Evolutionary conservation across 2,113 vertebrate species (phyloP).

Genomic region (Sciurus niger): DNA sequence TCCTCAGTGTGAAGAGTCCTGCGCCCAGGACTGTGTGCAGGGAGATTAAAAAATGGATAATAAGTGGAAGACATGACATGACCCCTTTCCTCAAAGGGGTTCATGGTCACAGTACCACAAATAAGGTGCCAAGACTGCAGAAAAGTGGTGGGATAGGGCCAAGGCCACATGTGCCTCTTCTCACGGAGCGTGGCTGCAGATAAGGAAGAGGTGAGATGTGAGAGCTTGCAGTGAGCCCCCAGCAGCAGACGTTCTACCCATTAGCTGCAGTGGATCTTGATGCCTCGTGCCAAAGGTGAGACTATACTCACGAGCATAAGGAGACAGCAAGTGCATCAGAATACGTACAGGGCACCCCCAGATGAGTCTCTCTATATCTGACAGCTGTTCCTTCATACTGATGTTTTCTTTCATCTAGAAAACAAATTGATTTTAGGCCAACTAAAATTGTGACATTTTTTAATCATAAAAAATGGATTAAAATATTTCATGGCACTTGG

Average conservation of each 20-base stretch:
- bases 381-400: slow-evolving; percentile 86
- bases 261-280: background rate
- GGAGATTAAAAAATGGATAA: background rate
- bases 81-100: background rate
- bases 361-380: slow-evolving; percentile 89
- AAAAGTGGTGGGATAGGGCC: background rate
- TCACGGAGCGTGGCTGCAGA: background rate
- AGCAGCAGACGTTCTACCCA: background rate
- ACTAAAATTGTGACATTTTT: slow-evolving; percentile 46
- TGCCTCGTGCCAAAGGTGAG: background rate
- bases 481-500: background rate
- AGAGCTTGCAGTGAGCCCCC: background rate
- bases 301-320: background rate
- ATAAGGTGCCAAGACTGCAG: background rate
- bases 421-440: slow-evolving; percentile 67
- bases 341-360: slow-evolving; percentile 91
- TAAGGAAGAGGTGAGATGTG: background rate
- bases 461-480: slow-evolving; percentile 31
- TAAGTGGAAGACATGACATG: background rate
- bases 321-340: background rate
- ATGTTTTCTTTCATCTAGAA: slow-evolving; percentile 89
- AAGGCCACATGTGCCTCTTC: background rate
- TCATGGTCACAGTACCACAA: background rate
- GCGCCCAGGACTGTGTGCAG: background rate
- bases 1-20: background rate